These are phyloP conservation scores for Cerceris ruficornis DNA, from an alignment of 2,888 invertebrate genomes.

Conservation along the genomic window DNA sequence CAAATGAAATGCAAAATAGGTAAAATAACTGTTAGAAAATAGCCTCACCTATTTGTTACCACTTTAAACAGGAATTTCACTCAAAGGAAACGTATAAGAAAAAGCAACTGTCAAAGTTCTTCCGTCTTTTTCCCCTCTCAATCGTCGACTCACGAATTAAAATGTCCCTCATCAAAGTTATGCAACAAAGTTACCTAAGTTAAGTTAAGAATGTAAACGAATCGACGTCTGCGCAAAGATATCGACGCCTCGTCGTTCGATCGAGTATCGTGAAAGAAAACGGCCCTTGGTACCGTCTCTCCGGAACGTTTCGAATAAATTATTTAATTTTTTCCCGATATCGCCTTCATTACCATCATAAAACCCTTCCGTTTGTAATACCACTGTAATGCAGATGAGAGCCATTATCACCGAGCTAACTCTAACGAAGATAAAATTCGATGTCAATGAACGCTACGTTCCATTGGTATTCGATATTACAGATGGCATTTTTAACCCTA, in stretches of 20 bases:
- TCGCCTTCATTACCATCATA: conserved; percentile 34
- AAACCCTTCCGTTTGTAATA: conserved; percentile 40
- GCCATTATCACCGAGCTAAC: conserved; percentile 55
- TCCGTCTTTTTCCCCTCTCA: no score
- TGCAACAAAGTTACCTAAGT: not conserved
- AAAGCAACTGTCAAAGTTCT: no score
- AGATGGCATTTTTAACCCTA: conserved; percentile 29
- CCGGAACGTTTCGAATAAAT: conserved; percentile 12
- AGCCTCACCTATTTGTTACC: no score
- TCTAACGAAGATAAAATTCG: conserved; percentile 58
- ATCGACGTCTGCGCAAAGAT: conserved; percentile 11
- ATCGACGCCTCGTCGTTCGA: conserved; percentile 30
- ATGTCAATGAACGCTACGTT: conserved; percentile 61
- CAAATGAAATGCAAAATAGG: no score
- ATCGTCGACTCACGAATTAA: no score
- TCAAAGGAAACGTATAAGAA: no score
- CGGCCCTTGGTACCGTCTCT: not conserved
- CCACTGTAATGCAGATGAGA: conserved; percentile 47
- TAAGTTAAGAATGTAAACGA: not conserved
- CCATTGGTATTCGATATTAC: conserved; percentile 30
- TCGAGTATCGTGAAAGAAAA: not conserved
- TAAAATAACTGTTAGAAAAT: no score
- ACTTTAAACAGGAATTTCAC: no score
- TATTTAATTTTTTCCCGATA: conserved; percentile 39
- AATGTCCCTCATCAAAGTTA: no score